A percentile compares a stretch with the other conserved stretches of the same genome.
These are phyloP conservation scores for Hydraecia micacea DNA, from an alignment of 2,888 invertebrate species.

Conservation along the genomic window DNA sequence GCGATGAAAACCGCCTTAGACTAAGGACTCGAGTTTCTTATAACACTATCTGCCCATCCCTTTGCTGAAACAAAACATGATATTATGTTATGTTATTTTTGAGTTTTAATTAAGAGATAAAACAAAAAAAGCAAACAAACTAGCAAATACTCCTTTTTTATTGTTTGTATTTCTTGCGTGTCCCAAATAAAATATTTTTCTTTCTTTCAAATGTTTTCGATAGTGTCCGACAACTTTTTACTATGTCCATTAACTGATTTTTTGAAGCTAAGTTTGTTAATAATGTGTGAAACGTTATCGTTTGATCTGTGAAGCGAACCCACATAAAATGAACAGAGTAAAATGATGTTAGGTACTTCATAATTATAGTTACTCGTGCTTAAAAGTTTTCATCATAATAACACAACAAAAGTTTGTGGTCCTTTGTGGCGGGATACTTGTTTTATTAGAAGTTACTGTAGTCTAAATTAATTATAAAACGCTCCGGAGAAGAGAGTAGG, in stretches of 20 bases:
- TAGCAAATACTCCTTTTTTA: too few species aligned
- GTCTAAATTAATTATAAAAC: conserved; percentile 33
- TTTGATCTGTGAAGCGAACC: background rate
- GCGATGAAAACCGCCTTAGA: background rate
- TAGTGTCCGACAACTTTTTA: background rate
- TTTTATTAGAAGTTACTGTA: conserved; percentile 24
- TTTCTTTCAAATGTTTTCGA: background rate
- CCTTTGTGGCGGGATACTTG: conserved; percentile 26
- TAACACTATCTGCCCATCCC: background rate
- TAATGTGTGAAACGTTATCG: too few species aligned
- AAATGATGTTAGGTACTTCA: background rate
- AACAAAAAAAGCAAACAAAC: too few species aligned
- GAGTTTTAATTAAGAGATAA: background rate
- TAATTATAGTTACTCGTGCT: conserved; percentile 3
- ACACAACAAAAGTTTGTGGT: conserved; percentile 17
- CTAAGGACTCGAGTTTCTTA: background rate
- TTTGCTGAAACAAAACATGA: background rate
- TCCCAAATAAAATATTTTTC: too few species aligned
- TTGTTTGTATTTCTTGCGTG: too few species aligned
- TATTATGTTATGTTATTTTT: background rate
- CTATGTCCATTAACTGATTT: background rate
- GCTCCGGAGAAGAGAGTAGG: background rate
- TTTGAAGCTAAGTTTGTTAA: background rate
- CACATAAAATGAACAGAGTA: background rate
- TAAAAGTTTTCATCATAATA: conserved; percentile 21